Base-by-base conservation (phyloP, 2,888 invertebrate species). In the Podotricha telesiphe region DNA sequence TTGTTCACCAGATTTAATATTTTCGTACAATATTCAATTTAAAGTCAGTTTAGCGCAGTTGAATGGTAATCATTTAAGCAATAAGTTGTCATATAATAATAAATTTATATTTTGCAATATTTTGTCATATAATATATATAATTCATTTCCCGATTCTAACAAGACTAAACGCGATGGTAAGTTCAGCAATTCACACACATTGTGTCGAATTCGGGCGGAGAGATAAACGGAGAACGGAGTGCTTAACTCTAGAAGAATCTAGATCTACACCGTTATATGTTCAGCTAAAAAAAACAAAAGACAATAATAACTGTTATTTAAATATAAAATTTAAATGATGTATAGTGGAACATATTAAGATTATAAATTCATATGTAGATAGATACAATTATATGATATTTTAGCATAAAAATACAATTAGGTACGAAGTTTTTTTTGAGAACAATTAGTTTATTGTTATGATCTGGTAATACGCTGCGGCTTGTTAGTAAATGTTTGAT, bases 341-440 rank as follows among this genome's bases (percentile, higher is more conserved):
- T 59, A 22, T 45, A n/a, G 22, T 45, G 11, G 45, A 59, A 45
- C 28, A 59, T 4, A 59, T 59, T 59, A 59, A n/a, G 42, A 58
- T 56, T 28, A 28, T 28, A 28, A 40, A 56, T 40, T 10, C 22
- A 11, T 42, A 22, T 45, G 22, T 28, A n/a, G n/a, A n/a, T n/a
- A n/a, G n/a, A n/a, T n/a, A n/a, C n/a, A n/a, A n/a, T n/a, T n/a
- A n/a, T n/a, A n/a, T n/a, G n/a, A 28, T 28, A 28, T 62, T 62
- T 62, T 62, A 19, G 34, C 47, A 62, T 62, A 62, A 48, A 62
- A 62, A 47, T 62, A 62, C 48, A 48, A 62, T 62, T 62, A n/a
- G n/a, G n/a, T n/a, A 62, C 28, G 17, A 6, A 19, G 61, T 28
- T 62, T 62, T 37, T 19, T 48, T 48, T 34, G 17, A 62, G 40